Percentiles rank a stretch among this genome's conserved stretches.
Conservation (phyloP, 2,888 invertebrate genomes). For the Drosophila tanythrix region DNA sequence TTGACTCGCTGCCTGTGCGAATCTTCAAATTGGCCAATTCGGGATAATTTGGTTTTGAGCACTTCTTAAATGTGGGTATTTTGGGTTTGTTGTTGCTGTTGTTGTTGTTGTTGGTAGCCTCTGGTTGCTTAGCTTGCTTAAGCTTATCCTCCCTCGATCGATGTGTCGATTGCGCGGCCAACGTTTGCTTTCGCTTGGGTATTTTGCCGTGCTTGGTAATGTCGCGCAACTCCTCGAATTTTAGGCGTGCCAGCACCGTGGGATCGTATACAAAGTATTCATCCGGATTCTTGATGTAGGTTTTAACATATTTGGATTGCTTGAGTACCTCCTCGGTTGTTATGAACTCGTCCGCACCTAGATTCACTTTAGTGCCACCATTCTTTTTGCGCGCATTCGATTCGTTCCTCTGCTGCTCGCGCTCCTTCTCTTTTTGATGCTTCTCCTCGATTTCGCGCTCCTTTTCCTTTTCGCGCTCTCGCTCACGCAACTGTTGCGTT, state of each 20-base stretch:
- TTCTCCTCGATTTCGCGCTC: conserved; percentile 59
- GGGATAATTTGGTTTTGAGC: conserved; percentile 84
- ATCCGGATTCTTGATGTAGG: conserved; percentile 85
- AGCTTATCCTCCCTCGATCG: conserved; percentile 23
- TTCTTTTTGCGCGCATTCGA: conserved; percentile 51
- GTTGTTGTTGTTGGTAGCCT: conserved; percentile 46
- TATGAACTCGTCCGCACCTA: conserved; percentile 77
- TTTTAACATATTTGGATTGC: conserved; percentile 85
- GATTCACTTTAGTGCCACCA: conserved; percentile 16
- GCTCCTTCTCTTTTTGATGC: conserved; percentile 26
- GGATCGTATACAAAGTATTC: conserved; percentile 84
- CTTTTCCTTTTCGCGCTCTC: conserved; percentile 42
- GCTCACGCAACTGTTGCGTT: conserved; percentile 70
- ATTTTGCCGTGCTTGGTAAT: conserved; percentile 58
- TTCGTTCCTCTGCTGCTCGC: conserved; percentile 58
- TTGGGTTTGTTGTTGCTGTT: conserved; percentile 53
- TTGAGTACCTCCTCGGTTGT: conserved; percentile 84
- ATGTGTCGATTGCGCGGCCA: conserved; percentile 22
- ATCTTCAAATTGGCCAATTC: conserved; percentile 84
- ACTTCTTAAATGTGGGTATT: conserved; percentile 80
- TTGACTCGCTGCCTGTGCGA: conserved; percentile 79
- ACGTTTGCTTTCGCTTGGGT: conserved; percentile 64
- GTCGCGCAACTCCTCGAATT: conserved; percentile 82
- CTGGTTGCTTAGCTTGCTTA: conserved; percentile 19
- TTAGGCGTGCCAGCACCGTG: conserved; percentile 82